phyloP scores from a whole-genome alignment of 2,797 vertebrate species.

The Manis javanica region DNA sequence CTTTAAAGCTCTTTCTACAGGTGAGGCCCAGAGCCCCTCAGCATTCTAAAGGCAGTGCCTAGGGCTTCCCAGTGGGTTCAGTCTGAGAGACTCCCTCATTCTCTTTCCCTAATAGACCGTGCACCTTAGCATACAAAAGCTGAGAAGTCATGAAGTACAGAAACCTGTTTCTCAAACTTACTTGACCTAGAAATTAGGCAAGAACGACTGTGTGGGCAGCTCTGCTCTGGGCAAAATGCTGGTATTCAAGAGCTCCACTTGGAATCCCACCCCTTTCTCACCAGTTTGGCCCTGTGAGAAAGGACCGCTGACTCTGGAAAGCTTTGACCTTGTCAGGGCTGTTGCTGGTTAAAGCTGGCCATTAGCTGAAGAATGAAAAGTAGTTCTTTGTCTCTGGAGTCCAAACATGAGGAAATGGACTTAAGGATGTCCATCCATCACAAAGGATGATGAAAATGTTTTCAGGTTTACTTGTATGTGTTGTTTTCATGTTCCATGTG shows the following conservation, averaged over 20 bases:
- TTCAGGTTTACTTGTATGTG: not conserved
- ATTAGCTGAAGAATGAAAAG: not conserved
- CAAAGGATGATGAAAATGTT: not conserved
- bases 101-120: not conserved
- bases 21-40: not conserved
- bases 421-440: not conserved
- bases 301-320: not conserved
- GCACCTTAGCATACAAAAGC: not conserved
- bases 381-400: not conserved
- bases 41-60: not conserved
- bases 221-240: not conserved
- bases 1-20: not conserved
- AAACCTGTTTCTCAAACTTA: not conserved
- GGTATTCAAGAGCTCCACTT: not conserved
- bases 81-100: not conserved
- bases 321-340: not conserved
- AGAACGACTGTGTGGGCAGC: not conserved
- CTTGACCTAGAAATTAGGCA: not conserved
- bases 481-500: no score
- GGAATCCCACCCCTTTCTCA: not conserved
- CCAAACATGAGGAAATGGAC: not conserved
- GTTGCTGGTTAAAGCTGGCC: not conserved
- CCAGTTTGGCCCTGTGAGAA: not conserved
- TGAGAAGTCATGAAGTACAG: not conserved
- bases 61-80: not conserved